Percentiles rank a stretch among this genome's conserved stretches.
Evolutionary conservation across 1,140 invertebrate species (phyloP).

Genomic region (Luehdorfia chinensis): DNA sequence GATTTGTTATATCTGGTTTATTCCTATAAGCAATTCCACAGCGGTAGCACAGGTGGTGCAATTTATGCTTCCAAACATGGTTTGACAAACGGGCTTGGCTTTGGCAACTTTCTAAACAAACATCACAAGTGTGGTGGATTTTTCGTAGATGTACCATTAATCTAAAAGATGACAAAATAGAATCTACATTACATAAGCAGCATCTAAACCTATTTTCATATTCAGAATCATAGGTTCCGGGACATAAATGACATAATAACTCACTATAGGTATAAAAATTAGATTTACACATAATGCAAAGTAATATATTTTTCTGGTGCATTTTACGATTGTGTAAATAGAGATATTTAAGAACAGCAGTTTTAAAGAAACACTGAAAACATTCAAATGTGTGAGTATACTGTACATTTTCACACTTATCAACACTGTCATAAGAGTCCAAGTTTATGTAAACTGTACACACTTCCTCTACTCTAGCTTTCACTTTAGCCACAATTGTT

Average conservation of each 20-base stretch:
- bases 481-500: slow-evolving; percentile 83
- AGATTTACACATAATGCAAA: slow-evolving; percentile 91
- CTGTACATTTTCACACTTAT: slow-evolving; percentile 58
- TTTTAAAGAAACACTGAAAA: slow-evolving; percentile 88
- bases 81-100: slow-evolving; percentile 87
- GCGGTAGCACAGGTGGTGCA: slow-evolving; percentile 90
- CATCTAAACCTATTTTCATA: slow-evolving; percentile 82
- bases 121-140: slow-evolving; percentile 89
- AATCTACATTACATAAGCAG: slow-evolving; percentile 84
- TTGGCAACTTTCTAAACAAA: slow-evolving; percentile 87
- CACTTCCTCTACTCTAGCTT: slow-evolving; percentile 80
- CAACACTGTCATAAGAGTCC: slow-evolving; percentile 81
- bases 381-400: slow-evolving; percentile 86
- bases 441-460: slow-evolving; percentile 83
- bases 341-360: slow-evolving; percentile 87
- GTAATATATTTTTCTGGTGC: slow-evolving; percentile 87
- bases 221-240: slow-evolving; percentile 83
- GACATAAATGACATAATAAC: slow-evolving; percentile 89
- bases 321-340: slow-evolving; percentile 90
- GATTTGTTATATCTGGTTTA: slow-evolving; percentile 90
- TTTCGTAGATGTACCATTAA: slow-evolving; percentile 91
- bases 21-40: slow-evolving; percentile 91
- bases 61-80: slow-evolving; percentile 93
- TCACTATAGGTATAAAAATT: slow-evolving; percentile 92
- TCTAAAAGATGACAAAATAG: slow-evolving; percentile 88